phyloP scores from a whole-genome alignment of 2,888 invertebrate genomes.

The Polyploca ridens region DNA sequence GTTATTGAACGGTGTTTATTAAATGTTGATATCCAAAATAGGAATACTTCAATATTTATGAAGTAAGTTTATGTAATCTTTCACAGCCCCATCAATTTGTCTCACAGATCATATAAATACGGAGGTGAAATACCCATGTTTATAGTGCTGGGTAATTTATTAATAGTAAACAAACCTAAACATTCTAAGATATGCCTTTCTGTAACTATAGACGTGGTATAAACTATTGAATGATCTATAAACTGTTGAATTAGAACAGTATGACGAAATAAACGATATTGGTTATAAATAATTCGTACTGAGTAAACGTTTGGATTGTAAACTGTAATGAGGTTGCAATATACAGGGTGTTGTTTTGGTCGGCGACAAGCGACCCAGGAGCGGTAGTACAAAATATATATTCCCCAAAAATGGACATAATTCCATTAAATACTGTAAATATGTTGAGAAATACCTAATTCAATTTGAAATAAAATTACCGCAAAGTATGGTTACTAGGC shows the following conservation, averaged over 20 bases:
- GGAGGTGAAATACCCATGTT: slow-evolving; percentile 8
- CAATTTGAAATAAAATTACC: too few species aligned
- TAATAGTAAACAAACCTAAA: background rate
- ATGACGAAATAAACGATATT: slow-evolving; percentile 11
- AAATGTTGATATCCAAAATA: too few species aligned
- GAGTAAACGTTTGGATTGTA: background rate
- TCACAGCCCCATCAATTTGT: background rate
- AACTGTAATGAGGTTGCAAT: background rate
- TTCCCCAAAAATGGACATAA: too few species aligned
- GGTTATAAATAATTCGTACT: background rate
- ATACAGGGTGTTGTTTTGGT: too few species aligned
- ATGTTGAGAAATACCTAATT: too few species aligned
- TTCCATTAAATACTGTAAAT: too few species aligned
- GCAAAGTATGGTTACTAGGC: too few species aligned
- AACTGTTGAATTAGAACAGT: slow-evolving; percentile 13
- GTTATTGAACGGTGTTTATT: too few species aligned
- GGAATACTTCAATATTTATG: too few species aligned
- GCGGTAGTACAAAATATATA: too few species aligned
- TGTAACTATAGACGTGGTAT: background rate
- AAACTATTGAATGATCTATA: background rate
- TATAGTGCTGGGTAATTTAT: background rate
- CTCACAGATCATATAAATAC: slow-evolving; percentile 1
- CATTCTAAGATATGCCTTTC: background rate
- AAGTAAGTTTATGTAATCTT: background rate
- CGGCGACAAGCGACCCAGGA: too few species aligned